phyloP scores from a whole-genome alignment of 2,797 vertebrate species.

The Pitangus sulphuratus region DNA sequence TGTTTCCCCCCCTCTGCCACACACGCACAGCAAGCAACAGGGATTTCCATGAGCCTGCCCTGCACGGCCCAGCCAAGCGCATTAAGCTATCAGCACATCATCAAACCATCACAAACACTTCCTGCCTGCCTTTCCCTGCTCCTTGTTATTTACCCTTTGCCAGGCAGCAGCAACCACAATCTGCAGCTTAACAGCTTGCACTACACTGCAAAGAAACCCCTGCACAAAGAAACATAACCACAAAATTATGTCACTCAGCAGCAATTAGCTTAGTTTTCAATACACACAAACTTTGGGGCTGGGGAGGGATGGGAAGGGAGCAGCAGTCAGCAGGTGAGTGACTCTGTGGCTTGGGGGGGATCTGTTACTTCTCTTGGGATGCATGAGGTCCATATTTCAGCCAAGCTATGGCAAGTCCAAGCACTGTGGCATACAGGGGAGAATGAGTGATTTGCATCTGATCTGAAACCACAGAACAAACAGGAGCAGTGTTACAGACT shows the following conservation, averaged over 20 bases:
- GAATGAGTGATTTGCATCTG: background rate
- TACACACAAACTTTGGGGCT: background rate
- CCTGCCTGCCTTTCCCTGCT: background rate
- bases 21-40: background rate
- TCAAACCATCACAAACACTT: conserved; percentile 12
- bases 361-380: background rate
- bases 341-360: background rate
- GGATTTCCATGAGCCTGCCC: background rate
- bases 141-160: background rate
- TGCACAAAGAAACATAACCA: background rate
- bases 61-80: background rate
- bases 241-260: conserved; percentile 25
- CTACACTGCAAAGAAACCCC: background rate
- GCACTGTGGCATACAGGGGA: background rate
- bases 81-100: background rate
- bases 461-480: background rate
- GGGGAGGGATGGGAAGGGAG: background rate
- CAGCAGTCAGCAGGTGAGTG: background rate
- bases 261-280: conserved; percentile 54
- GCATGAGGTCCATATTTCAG: background rate
- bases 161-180: background rate
- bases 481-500: background rate
- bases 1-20: background rate
- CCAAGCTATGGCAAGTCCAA: background rate
- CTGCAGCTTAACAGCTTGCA: background rate